Base-by-base conservation (phyloP, 2,888 invertebrate species). In the Chymomyza caudatula region DNA sequence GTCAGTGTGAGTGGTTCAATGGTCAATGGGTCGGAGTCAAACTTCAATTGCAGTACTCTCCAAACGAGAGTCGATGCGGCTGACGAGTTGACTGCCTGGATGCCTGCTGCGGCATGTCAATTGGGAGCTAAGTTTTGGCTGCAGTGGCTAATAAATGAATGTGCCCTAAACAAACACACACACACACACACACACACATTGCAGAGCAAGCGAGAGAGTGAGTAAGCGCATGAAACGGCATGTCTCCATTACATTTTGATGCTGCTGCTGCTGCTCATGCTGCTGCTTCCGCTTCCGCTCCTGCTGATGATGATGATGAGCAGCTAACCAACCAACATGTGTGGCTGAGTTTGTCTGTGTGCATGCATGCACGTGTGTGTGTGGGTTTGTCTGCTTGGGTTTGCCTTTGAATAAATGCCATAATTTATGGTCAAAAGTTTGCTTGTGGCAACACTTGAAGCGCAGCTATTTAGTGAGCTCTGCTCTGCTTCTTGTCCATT, bases 381-480 rank as follows among this genome's bases (percentile, higher is more conserved):
- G 22, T 59, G 49, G 49, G 49, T 60, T 44, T 20, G 60, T 47
- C 43, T 15, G 23, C 19, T 17, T 51, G 52, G 55, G 51, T 74
- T 80, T 80, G 84, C 81, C 79, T 85, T 82, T 85, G 85, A 85
- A 85, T 85, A 85, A 85, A 83, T 85, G 85, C 80, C 84, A 82
- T 83, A 83, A 83, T 83, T 85, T 83, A 85, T 83, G 82, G 82
- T 85, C 52, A 29, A 51, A 25, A 11, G 43, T 11, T 22, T 54
- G 47, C 53, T 23, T 42, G n/a, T 67, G 42, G 47, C 65, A 82
- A 73, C 76, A 77, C 82, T 82, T 78, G 79, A 67, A 80, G 72
- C 83, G 74, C 73, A 73, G 83, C 85, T 85, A 79, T 82, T 85
- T 85, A 78, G 76, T 69, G 53, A 56, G 64, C 15, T 4, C 56